Evolutionary conservation across 1,140 invertebrate genomes (phyloP).

Genomic region (Temnothorax longispinosus): DNA sequence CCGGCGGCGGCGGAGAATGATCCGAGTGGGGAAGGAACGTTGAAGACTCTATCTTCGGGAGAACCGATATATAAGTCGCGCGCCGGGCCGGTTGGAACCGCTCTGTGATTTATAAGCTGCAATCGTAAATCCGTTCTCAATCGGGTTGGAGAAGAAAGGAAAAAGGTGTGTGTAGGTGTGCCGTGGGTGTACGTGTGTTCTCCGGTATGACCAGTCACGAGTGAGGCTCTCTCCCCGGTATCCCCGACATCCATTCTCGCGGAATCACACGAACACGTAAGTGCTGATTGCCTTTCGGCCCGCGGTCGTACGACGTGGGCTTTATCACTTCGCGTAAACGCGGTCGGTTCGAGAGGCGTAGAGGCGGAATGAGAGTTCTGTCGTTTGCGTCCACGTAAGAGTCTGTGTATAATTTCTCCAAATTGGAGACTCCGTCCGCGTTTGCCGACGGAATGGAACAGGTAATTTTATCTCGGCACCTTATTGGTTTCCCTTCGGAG

Average conservation of each 20-base stretch:
- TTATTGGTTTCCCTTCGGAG: neutral
- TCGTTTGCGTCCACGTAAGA: neutral
- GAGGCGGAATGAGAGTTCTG: constrained; percentile 7
- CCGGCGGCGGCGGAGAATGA: constrained; percentile 50
- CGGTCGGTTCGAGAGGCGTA: neutral
- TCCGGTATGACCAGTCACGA: constrained; percentile 59
- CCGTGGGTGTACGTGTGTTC: constrained; percentile 42
- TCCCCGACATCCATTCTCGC: constrained; percentile 32
- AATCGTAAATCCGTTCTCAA: constrained; percentile 22
- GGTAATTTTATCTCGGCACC: neutral
- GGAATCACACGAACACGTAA: constrained; percentile 65
- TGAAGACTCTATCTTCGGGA: constrained; percentile 38
- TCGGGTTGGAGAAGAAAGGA: neutral
- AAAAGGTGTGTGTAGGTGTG: constrained; percentile 16
- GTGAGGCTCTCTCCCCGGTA: constrained; percentile 38
- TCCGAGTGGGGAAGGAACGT: constrained; percentile 12
- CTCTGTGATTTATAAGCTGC: constrained; percentile 43
- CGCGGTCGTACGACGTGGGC: neutral
- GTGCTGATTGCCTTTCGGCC: constrained; percentile 52
- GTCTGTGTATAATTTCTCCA: constrained; percentile 1
- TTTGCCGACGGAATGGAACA: neutral
- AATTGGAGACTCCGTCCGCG: neutral
- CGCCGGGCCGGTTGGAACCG: neutral
- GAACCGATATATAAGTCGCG: constrained; percentile 17
- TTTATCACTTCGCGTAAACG: constrained; percentile 17